Percentiles rank a stretch among this genome's conserved stretches.
These are phyloP conservation scores for Patella vulgata DNA, from an alignment of 1,140 invertebrate species.

Conservation along the genomic window DNA sequence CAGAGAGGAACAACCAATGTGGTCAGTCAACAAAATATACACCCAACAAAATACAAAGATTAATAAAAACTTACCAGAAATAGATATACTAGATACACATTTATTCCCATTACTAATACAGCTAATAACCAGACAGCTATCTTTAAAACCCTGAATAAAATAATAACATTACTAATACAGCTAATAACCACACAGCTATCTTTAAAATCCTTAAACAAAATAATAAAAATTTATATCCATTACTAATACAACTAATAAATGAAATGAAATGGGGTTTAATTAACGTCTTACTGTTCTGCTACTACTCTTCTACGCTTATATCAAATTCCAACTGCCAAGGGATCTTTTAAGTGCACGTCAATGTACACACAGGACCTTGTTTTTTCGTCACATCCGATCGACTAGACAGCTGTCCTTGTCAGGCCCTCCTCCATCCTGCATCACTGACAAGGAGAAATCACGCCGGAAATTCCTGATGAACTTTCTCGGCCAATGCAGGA, in stretches of 20 bases:
- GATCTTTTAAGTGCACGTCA: too few species aligned
- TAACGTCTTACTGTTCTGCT: not conserved
- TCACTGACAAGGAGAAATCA: too few species aligned
- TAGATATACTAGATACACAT: constrained; percentile 47
- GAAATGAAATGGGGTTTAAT: too few species aligned
- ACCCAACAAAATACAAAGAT: not conserved
- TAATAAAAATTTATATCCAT: not conserved
- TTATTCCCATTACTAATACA: constrained; percentile 46
- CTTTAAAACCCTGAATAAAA: constrained; percentile 42
- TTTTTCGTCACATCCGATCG: too few species aligned
- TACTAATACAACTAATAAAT: not conserved
- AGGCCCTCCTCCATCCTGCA: too few species aligned
- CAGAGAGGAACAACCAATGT: not conserved
- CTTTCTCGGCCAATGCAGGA: not conserved
- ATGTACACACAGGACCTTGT: too few species aligned
- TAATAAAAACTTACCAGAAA: constrained; percentile 46
- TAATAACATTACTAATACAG: constrained; percentile 1
- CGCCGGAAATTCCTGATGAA: too few species aligned
- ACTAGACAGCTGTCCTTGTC: too few species aligned
- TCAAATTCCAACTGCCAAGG: too few species aligned
- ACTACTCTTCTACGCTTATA: not conserved
- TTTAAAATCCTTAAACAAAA: not conserved
- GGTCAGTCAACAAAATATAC: not conserved
- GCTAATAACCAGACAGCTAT: constrained; percentile 46
- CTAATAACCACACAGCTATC: not conserved